phyloP scores from a whole-genome alignment of 2,797 vertebrate genomes.

The Danio choprae region DNA sequence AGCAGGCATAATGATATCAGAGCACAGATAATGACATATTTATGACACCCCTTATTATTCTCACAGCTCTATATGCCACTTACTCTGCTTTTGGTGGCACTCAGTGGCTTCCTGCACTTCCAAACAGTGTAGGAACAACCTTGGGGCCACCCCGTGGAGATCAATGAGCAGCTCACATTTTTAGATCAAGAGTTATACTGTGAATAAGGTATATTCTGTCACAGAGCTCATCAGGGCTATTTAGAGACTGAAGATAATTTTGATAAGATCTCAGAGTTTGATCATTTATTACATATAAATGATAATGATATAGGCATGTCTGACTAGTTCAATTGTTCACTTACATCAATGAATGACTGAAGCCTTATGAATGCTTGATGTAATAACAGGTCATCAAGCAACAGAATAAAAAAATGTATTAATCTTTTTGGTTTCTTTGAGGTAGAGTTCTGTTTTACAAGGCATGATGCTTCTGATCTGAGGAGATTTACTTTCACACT shows the following conservation, averaged over 20 bases:
- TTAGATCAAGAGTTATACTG: constrained; percentile 17
- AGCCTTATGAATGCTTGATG: background rate
- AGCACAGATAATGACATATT: constrained; percentile 39
- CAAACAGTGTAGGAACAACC: constrained; percentile 8
- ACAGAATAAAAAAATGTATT: background rate
- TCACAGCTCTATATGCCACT: constrained; percentile 17
- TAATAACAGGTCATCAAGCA: background rate
- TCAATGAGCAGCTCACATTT: constrained; percentile 7
- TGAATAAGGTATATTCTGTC: constrained; percentile 7
- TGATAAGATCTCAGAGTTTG: constrained; percentile 5
- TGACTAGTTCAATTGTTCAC: background rate
- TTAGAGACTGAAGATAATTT: background rate
- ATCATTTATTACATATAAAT: background rate
- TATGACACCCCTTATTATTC: constrained; percentile 29
- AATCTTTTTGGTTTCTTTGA: background rate
- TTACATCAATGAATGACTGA: background rate
- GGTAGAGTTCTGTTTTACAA: background rate
- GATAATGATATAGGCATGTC: background rate
- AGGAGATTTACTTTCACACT: background rate
- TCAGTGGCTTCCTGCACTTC: constrained; percentile 10
- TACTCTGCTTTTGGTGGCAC: constrained; percentile 26
- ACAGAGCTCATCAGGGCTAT: background rate
- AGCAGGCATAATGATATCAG: constrained; percentile 37
- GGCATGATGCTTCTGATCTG: background rate
- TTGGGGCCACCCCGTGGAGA: background rate